Conservation (phyloP, 2,113 vertebrate genomes). For the Notothenia coriiceps region DNA sequence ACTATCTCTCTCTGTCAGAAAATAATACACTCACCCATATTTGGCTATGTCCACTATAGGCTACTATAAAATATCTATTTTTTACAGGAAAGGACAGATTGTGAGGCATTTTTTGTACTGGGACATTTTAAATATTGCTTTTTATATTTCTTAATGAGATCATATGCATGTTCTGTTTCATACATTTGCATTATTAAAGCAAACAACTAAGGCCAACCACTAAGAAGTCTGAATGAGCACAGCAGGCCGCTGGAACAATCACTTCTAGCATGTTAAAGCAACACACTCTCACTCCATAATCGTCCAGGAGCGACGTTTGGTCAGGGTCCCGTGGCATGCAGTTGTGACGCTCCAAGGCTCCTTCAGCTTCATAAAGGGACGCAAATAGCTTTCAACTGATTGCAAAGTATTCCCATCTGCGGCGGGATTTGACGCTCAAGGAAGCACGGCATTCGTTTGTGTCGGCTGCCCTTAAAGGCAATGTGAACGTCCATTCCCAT, state of each 20-base stretch:
- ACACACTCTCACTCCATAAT: no score
- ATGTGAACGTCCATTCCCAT: no score
- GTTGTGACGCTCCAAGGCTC: no score
- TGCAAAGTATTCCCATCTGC: no score
- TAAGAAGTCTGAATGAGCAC: background rate
- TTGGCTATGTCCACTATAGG: slow-evolving; percentile 3
- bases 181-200: slow-evolving; percentile 11
- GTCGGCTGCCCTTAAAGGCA: no score
- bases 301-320: no score
- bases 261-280: background rate
- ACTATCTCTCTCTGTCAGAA: slow-evolving; percentile 4
- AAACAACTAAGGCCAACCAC: background rate
- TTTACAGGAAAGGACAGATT: background rate
- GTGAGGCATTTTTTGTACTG: background rate
- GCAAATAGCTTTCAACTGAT: no score
- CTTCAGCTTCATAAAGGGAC: no score
- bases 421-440: no score
- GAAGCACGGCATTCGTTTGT: no score
- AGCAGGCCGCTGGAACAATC: background rate
- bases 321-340: no score
- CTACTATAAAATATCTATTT: slow-evolving; percentile 1
- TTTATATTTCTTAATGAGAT: slow-evolving; percentile 4
- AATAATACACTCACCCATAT: slow-evolving; percentile 15
- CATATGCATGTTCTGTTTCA: background rate
- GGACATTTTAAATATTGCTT: background rate